These are phyloP conservation scores for Mellivora capensis DNA, from an alignment of 2,113 vertebrate species.

Conservation along the genomic window DNA sequence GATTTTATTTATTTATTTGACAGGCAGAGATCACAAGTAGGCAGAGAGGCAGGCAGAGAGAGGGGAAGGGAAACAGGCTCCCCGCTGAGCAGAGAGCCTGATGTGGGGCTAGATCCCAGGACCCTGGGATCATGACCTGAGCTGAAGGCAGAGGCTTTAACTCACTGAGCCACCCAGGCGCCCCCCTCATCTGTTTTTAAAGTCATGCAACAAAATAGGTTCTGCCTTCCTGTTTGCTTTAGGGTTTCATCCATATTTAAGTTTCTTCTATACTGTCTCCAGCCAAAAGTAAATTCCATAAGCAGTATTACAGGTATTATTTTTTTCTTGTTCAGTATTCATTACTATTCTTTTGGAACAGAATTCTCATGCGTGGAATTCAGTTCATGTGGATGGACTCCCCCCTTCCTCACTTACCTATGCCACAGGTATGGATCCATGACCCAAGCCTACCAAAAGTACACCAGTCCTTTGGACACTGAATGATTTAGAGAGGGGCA, in stretches of 20 bases:
- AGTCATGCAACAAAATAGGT: background rate
- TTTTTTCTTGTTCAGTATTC: background rate
- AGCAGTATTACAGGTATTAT: background rate
- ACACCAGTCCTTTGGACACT: background rate
- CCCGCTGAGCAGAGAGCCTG: too few relatives aligned
- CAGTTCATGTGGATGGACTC: background rate
- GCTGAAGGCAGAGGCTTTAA: too few relatives aligned
- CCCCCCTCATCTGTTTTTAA: background rate
- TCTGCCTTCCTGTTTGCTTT: background rate
- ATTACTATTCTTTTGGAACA: background rate
- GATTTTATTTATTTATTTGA: too few relatives aligned
- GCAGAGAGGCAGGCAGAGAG: too few relatives aligned
- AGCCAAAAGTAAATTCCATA: background rate
- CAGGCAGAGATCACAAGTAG: too few relatives aligned
- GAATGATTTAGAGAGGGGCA: background rate
- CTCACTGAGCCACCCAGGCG: too few relatives aligned
- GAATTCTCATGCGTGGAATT: background rate
- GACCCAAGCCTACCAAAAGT: background rate
- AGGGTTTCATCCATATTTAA: background rate
- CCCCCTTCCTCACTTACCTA: background rate
- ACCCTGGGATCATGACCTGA: too few relatives aligned
- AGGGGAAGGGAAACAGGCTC: too few relatives aligned
- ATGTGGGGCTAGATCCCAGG: too few relatives aligned
- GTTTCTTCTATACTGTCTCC: background rate
- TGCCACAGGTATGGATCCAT: background rate